Evolutionary conservation across 92 coral and sea anemone genomes (phyloP), one percentile per base, ranked within the genome.

Genomic region (Plumapathes pennacea): DNA sequence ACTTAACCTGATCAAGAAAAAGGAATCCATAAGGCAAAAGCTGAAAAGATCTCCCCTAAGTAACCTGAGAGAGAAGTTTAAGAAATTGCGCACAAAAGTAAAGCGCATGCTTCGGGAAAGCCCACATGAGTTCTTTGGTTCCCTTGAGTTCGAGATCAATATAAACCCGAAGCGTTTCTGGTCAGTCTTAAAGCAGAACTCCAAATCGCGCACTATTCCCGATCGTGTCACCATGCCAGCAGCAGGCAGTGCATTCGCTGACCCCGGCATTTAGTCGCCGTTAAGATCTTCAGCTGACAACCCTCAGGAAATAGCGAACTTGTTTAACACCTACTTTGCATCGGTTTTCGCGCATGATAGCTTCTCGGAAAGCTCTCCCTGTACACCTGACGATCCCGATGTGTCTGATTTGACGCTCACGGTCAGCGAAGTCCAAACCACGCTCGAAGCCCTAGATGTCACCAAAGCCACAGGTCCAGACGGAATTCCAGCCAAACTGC

Each of bases 151-250:
- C 12, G 69, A 62, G n/a, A 37, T 46, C 25, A 42, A 64, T 43
- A 48, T 46, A 17, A 82, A 74, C 45, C 88, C 88, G 10, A 65
- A 64, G 57, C 76, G 81, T 14, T 66, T 80, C 51, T 71, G 86
- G 81, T 72, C 87, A 32, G 36, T 80, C 25, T 27, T 76, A 60
- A 81, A 76, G 47, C 62, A 14, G 29, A 80, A 66, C 31, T 73
- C 82, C 17, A 67, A 60, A 48, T 74, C 83, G 19, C 62, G 58
- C 65, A 37, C 15, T 50, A 51, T 82, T 12, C 74, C 89, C 13
- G 51, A 60, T 14, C 68, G 43, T 23, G 52, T 67, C 40, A 22
- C 70, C 63, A 69, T 67, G 86, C 62, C 62, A 64, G 31, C 53
- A 18, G 72, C 49, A 24, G n/a, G 24, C 20, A 13, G 31, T 4